Conservation (phyloP, 2,888 invertebrate species). For the Palloptera scutellata region DNA sequence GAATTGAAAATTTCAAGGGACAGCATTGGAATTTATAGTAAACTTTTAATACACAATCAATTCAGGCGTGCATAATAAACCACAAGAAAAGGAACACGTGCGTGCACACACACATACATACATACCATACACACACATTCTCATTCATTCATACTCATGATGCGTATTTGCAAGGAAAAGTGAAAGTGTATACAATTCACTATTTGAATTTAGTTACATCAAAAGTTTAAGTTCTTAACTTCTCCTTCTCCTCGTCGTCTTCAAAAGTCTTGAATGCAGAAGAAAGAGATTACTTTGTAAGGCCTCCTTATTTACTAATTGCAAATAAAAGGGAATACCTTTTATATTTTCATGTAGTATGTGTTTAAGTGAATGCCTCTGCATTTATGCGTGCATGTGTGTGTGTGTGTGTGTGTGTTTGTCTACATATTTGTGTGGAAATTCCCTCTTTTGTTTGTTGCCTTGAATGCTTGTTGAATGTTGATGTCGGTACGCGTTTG, state of each 20-base stretch:
- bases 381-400: background rate
- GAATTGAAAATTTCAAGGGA: too few relatives aligned
- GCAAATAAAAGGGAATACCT: background rate
- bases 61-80: slow-evolving; percentile 63
- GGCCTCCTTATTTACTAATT: slow-evolving; percentile 1
- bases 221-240: background rate
- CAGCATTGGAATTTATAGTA: slow-evolving; percentile 30
- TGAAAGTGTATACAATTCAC: slow-evolving; percentile 56
- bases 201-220: slow-evolving; percentile 37
- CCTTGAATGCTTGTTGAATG: too few relatives aligned
- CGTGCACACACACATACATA: slow-evolving; percentile 13
- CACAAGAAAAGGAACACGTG: slow-evolving; percentile 55
- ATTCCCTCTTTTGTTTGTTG: too few relatives aligned
- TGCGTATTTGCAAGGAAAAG: slow-evolving; percentile 41
- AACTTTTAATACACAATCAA: slow-evolving; percentile 63
- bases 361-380: slow-evolving; percentile 3
- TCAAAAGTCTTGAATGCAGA: background rate
- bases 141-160: slow-evolving; percentile 12
- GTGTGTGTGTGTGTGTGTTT: too few relatives aligned
- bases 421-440: too few relatives aligned
- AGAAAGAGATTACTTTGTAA: background rate
- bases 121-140: slow-evolving; percentile 20
- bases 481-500: too few relatives aligned
- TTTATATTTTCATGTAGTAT: background rate
- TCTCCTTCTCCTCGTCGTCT: background rate